Evolutionary conservation across 2,113 vertebrate genomes (phyloP).

Genomic region (Pterocles burchelli): DNA sequence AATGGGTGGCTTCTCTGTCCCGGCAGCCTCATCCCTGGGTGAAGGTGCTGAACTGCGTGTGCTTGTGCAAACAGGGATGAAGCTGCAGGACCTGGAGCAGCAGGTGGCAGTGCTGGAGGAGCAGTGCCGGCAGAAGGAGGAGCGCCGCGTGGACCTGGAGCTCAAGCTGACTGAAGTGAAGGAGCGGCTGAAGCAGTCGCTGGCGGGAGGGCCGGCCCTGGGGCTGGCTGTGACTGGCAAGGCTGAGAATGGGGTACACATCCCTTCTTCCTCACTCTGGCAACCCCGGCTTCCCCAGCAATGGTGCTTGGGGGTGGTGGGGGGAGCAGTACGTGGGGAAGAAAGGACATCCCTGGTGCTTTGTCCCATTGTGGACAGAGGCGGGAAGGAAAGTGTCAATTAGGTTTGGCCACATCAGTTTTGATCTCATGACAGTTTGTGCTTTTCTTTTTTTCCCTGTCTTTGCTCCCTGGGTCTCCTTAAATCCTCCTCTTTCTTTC

Average conservation of each 20-base stretch:
- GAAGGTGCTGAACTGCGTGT: neutral
- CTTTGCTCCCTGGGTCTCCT: neutral
- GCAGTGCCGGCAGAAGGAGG: constrained; percentile 86
- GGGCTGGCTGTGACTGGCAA: constrained; percentile 78
- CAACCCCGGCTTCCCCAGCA: accelerated
- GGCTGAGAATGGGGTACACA: constrained; percentile 75
- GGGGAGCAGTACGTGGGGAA: neutral
- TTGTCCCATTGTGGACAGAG: neutral
- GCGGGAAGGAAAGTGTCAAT: neutral
- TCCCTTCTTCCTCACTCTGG: accelerated
- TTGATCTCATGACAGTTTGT: neutral
- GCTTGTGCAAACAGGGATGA: constrained; percentile 74
- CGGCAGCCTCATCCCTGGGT: accelerated
- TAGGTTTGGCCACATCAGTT: neutral
- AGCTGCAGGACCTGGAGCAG: constrained; percentile 80
- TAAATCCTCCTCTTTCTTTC: neutral
- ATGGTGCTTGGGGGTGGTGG: neutral
- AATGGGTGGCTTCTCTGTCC: neutral
- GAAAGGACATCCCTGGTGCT: neutral
- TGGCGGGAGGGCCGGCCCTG: constrained; percentile 85
- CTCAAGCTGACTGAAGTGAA: constrained; percentile 88
- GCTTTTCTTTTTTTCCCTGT: neutral
- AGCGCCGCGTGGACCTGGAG: constrained; percentile 88
- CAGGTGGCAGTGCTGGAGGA: constrained; percentile 81
- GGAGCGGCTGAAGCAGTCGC: constrained; percentile 90